A percentile compares a stretch with the other conserved stretches of the same genome.
Conservation (phyloP, 2,888 invertebrate species). For the Drosophila gaucha region DNA sequence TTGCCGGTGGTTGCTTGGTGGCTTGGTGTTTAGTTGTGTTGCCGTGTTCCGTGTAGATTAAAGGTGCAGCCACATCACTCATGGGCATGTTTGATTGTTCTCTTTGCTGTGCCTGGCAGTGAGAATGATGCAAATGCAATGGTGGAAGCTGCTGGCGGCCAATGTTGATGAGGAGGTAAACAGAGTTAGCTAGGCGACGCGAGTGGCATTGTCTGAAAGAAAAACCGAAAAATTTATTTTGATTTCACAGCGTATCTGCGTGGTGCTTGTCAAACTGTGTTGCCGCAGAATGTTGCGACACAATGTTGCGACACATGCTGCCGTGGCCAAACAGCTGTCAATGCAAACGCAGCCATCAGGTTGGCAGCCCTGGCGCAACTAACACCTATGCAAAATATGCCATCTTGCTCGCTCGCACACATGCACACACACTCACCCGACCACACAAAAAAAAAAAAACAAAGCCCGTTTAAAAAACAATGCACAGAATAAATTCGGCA, state of each 20-base stretch:
- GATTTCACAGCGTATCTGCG: too few species aligned
- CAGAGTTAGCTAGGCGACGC: conserved; percentile 58
- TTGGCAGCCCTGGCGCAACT: conserved; percentile 42
- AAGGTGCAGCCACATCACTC: conserved; percentile 62
- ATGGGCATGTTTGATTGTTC: conserved; percentile 57
- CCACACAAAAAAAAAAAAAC: conserved; percentile 49
- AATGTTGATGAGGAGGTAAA: conserved; percentile 54
- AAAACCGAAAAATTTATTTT: neutral
- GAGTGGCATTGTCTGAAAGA: conserved; percentile 49
- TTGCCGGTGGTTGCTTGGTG: conserved; percentile 12
- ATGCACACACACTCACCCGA: conserved; percentile 51
- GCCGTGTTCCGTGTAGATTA: conserved; percentile 59
- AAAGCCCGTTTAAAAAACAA: conserved; percentile 46
- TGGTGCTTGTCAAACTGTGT: conserved; percentile 27
- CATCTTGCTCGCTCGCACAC: conserved; percentile 44
- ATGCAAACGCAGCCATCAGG: conserved; percentile 11
- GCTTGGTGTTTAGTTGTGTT: conserved; percentile 61
- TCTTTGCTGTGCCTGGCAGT: conserved; percentile 25
- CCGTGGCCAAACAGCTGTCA: conserved; percentile 36
- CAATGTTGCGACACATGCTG: conserved; percentile 31
- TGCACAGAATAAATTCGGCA: conserved; percentile 22
- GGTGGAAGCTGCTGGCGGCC: conserved; percentile 49
- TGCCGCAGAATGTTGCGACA: conserved; percentile 3
- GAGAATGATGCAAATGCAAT: conserved; percentile 37
- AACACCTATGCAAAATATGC: conserved; percentile 38